Conservation (phyloP, 2,888 invertebrate genomes). For the Caenorhabditis doughertyi region DNA sequence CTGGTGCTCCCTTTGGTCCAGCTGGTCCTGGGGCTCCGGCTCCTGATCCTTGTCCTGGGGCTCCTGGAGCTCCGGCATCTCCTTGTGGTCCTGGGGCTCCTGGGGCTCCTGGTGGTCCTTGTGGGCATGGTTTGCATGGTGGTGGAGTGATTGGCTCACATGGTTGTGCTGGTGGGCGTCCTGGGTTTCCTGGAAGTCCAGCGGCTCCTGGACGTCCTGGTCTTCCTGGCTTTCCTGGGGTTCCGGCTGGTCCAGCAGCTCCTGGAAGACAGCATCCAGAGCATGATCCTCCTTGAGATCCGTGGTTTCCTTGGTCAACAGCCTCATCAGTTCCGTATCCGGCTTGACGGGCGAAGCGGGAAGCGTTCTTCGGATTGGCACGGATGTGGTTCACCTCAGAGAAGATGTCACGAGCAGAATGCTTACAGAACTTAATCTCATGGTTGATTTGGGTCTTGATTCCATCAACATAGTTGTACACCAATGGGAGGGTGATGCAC, state of each 20-base stretch:
- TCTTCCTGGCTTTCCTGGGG: constrained; percentile 75
- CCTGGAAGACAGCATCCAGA: constrained; percentile 77
- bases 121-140: constrained; percentile 74
- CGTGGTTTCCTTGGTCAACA: constrained; percentile 35
- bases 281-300: constrained; percentile 67
- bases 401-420: constrained; percentile 76
- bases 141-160: constrained; percentile 75
- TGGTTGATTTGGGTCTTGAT: constrained; percentile 70
- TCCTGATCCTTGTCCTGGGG: constrained; percentile 73
- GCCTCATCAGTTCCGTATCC: constrained; percentile 65
- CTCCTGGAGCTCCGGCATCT: constrained; percentile 70
- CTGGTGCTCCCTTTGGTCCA: constrained; percentile 74
- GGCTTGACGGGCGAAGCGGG: constrained; percentile 75
- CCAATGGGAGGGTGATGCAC: constrained; percentile 70
- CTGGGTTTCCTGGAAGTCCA: constrained; percentile 74
- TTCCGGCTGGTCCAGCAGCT: constrained; percentile 76
- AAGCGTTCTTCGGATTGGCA: constrained; percentile 58
- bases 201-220: constrained; percentile 73
- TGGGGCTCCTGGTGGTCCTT: constrained; percentile 72
- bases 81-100: constrained; percentile 74
- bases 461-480: constrained; percentile 72
- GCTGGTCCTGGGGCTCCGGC: constrained; percentile 69
- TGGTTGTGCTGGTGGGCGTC: constrained; percentile 69
- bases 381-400: constrained; percentile 75
- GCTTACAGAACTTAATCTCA: constrained; percentile 72